A percentile compares a stretch with the other conserved stretches of the same genome.
These are phyloP conservation scores for Ctenochaetus hawaiiensis DNA, from an alignment of 2,797 vertebrate species.

Conservation along the genomic window DNA sequence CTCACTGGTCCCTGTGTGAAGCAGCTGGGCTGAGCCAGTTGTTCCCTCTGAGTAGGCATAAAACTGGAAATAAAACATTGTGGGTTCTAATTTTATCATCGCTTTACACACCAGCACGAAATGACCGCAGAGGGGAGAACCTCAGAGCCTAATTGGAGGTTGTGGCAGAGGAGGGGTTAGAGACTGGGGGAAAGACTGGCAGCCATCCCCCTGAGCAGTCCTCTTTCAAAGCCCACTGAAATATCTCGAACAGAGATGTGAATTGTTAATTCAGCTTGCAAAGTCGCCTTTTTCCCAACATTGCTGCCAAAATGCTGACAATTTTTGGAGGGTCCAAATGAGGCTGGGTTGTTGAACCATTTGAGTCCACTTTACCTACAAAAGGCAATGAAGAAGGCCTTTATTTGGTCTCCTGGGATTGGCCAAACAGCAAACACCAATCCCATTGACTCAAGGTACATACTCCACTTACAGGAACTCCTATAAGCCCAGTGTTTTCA, in stretches of 20 bases:
- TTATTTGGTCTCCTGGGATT: slow-evolving; percentile 67
- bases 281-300: slow-evolving; percentile 50
- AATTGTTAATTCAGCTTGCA: slow-evolving; percentile 81
- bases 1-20: slow-evolving; percentile 46
- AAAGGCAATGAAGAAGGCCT: slow-evolving; percentile 67
- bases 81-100: slow-evolving; percentile 82
- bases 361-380: slow-evolving; percentile 57
- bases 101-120: slow-evolving; percentile 72
- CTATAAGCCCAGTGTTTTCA: slow-evolving; percentile 23
- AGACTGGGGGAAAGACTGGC: slow-evolving; percentile 56
- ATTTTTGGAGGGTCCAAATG: slow-evolving; percentile 74
- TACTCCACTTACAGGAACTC: slow-evolving; percentile 46
- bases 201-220: slow-evolving; percentile 67
- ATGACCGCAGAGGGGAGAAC: slow-evolving; percentile 75
- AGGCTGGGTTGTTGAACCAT: slow-evolving; percentile 66
- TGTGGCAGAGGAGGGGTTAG: slow-evolving; percentile 74
- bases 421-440: slow-evolving; percentile 56
- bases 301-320: slow-evolving; percentile 68
- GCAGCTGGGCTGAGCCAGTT: slow-evolving; percentile 61
- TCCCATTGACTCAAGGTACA: slow-evolving; percentile 51
- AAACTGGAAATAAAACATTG: slow-evolving; percentile 83
- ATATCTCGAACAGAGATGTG: slow-evolving; percentile 83
- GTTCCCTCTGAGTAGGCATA: slow-evolving; percentile 73
- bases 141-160: slow-evolving; percentile 80
- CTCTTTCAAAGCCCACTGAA: slow-evolving; percentile 77